A percentile compares a stretch with the other conserved stretches of the same genome.
Evolutionary conservation across 2,888 invertebrate genomes (phyloP).

Genomic region (Subacronicta megacephala): DNA sequence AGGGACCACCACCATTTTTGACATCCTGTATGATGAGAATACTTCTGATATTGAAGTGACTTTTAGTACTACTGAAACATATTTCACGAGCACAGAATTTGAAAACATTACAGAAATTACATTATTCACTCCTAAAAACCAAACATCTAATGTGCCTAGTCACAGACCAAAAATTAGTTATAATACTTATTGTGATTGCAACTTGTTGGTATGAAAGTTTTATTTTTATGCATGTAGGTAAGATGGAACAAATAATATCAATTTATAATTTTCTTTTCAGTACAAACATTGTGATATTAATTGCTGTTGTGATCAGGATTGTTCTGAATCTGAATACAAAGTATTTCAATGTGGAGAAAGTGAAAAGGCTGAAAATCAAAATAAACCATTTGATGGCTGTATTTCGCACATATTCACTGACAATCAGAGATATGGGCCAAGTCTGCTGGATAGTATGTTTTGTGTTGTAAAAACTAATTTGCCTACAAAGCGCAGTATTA

Average conservation of each 20-base stretch:
- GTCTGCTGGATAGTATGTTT: slow-evolving; percentile 70
- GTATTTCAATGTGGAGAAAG: slow-evolving; percentile 90
- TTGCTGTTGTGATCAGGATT: slow-evolving; percentile 95
- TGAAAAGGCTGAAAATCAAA: slow-evolving; percentile 5
- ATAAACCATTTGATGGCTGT: slow-evolving; percentile 49
- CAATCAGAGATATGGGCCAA: slow-evolving; percentile 46
- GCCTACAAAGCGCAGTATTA: slow-evolving; percentile 67
- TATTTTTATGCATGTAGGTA: background rate
- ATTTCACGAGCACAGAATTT: slow-evolving; percentile 65
- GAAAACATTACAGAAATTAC: slow-evolving; percentile 81
- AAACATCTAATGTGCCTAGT: slow-evolving; percentile 62
- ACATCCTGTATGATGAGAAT: slow-evolving; percentile 79
- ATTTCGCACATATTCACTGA: slow-evolving; percentile 54
- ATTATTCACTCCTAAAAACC: slow-evolving; percentile 71
- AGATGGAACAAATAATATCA: too few relatives aligned
- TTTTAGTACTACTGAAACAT: slow-evolving; percentile 72
- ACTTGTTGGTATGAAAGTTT: slow-evolving; percentile 73
- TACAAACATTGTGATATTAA: slow-evolving; percentile 93
- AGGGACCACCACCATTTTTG: slow-evolving; percentile 69
- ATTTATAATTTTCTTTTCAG: slow-evolving; percentile 73
- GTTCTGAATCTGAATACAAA: slow-evolving; percentile 89
- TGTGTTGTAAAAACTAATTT: slow-evolving; percentile 81
- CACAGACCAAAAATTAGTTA: slow-evolving; percentile 61
- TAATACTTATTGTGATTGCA: slow-evolving; percentile 71
- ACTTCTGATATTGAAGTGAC: slow-evolving; percentile 65